Evolutionary conservation across 2,113 vertebrate species (phyloP).

Genomic region (Muntiacus reevesi): DNA sequence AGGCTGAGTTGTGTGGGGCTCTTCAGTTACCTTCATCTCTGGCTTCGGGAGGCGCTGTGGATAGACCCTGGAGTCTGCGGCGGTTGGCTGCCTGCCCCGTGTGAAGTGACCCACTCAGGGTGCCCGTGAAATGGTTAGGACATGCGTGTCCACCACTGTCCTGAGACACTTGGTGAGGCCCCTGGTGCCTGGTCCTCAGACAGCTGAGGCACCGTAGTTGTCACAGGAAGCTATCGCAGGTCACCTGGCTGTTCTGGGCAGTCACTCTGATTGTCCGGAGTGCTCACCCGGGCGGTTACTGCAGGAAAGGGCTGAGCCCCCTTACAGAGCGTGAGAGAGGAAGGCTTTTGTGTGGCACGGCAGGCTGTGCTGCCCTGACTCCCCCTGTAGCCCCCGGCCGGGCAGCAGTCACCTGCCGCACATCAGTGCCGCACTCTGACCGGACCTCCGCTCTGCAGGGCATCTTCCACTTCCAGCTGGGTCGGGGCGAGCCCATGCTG

Average conservation of each 20-base stretch:
- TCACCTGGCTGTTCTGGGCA: neutral
- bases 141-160: neutral
- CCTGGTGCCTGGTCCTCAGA: neutral
- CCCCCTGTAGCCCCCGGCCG: no score
- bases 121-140: no score
- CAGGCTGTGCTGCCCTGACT: neutral
- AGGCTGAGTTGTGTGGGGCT: neutral
- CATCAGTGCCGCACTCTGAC: neutral
- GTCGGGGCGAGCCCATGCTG: slow-evolving; percentile 95
- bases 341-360: rapidly evolving
- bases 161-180: neutral
- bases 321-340: rapidly evolving
- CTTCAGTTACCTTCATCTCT: rapidly evolving
- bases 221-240: neutral
- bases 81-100: neutral
- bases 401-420: neutral
- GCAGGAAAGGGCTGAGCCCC: neutral
- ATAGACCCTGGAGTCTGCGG: rapidly evolving
- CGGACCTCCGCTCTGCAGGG: slow-evolving; percentile 81
- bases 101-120: neutral
- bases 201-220: rapidly evolving
- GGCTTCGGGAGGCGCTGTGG: neutral
- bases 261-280: neutral
- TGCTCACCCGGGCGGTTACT: neutral
- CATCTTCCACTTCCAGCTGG: slow-evolving; percentile 97